Conservation (phyloP, 2,113 vertebrate genomes). For the Chloropsis cyanopogon region DNA sequence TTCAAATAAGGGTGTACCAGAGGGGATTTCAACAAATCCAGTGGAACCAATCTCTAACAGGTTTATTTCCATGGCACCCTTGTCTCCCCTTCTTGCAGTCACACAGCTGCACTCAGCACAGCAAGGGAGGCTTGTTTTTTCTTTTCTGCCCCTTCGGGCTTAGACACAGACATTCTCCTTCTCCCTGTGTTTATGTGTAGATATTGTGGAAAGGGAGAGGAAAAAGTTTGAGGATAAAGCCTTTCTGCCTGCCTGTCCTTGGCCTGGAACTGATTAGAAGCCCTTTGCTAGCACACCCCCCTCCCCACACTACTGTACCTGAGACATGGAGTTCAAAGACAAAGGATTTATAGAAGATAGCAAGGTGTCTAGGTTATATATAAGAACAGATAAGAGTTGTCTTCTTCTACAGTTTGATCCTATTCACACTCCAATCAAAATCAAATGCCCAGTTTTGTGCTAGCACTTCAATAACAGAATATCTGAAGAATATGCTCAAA, state of each 20-base stretch:
- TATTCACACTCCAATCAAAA: not conserved
- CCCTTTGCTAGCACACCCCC: not conserved
- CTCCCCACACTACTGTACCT: not conserved
- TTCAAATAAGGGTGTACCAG: not conserved
- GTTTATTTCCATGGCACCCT: not conserved
- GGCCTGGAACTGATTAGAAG: not conserved
- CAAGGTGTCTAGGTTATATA: not conserved
- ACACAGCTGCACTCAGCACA: not conserved
- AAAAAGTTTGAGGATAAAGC: not conserved
- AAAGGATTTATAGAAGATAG: not conserved
- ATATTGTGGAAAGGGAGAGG: not conserved
- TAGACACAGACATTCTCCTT: not conserved
- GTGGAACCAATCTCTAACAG: not conserved
- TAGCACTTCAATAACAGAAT: not conserved
- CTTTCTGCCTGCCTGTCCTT: not conserved
- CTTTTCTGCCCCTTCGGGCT: not conserved
- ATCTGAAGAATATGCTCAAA: not conserved
- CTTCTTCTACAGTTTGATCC: not conserved
- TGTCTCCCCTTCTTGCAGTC: not conserved
- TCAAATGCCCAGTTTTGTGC: not conserved
- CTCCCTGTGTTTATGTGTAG: not conserved
- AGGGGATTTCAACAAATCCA: not conserved
- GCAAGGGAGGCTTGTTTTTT: not conserved
- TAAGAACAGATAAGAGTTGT: not conserved
- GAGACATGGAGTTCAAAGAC: not conserved